Percentiles rank a stretch among this genome's conserved stretches.
These are phyloP conservation scores for Phragmatobia fuliginosa DNA, from an alignment of 2,888 invertebrate species.

Conservation along the genomic window DNA sequence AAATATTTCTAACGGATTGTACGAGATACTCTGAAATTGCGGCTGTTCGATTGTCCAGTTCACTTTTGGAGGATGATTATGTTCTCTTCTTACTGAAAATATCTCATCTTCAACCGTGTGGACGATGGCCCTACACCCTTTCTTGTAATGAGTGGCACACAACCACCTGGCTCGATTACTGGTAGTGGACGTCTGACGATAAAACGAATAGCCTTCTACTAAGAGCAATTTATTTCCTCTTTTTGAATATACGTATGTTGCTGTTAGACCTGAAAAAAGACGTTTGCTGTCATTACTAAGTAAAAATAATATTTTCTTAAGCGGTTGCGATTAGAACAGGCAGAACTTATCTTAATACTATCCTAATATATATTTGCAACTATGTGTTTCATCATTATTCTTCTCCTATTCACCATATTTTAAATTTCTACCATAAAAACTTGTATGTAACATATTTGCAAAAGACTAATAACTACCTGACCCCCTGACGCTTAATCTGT, in stretches of 20 bases:
- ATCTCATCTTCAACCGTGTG: conserved; percentile 24
- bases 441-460: no score
- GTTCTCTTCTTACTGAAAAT: conserved; percentile 9
- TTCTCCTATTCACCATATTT: no score
- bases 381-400: no score
- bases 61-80: conserved; percentile 10
- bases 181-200: conserved; percentile 2
- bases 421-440: no score
- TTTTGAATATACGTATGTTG: conserved; percentile 17
- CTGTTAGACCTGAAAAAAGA: conserved; percentile 2
- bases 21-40: background rate
- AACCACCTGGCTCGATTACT: conserved; percentile 21
- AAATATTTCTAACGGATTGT: background rate
- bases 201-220: conserved; percentile 27
- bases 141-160: conserved; percentile 20
- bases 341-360: background rate
- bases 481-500: no score
- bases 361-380: background rate
- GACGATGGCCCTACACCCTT: conserved; percentile 17
- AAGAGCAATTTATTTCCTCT: conserved; percentile 21
- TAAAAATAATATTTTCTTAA: background rate
- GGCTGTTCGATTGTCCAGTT: conserved; percentile 13
- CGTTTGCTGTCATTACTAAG: background rate
- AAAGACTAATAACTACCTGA: no score
- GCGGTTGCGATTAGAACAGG: background rate